Percentiles rank a stretch among this genome's conserved stretches.
Conservation (phyloP, 1,140 invertebrate genomes). For the Heliconius melpomene region DNA sequence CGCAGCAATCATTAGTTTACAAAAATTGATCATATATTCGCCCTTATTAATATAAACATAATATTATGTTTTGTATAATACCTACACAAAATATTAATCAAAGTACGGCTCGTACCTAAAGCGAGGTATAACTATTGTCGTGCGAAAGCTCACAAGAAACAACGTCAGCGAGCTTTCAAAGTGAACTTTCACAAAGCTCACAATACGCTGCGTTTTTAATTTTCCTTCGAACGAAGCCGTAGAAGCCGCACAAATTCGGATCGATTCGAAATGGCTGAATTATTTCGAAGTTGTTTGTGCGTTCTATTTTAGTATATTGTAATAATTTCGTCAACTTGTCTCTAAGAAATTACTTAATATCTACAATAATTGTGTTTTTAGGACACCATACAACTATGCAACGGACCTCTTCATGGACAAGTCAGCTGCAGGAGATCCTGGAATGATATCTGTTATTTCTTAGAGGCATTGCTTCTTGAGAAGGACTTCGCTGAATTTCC, state of each 20-base stretch:
- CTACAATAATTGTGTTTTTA: not conserved
- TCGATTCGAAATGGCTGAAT: slow-evolving; percentile 52
- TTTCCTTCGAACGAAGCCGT: slow-evolving; percentile 63
- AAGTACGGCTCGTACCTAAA: not conserved
- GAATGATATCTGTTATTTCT: no score
- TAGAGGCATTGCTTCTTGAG: no score
- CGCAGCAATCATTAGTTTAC: not conserved
- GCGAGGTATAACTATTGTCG: not conserved
- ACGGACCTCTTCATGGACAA: no score
- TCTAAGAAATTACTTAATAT: not conserved
- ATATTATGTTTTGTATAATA: not conserved
- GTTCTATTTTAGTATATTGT: slow-evolving; percentile 1
- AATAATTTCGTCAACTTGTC: not conserved
- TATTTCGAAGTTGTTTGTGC: slow-evolving; percentile 24
- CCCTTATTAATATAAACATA: not conserved
- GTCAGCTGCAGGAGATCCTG: no score
- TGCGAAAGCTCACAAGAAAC: slow-evolving; percentile 18
- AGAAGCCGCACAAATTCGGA: slow-evolving; percentile 57
- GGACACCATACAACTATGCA: not conserved
- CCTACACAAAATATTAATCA: not conserved
- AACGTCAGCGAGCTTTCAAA: slow-evolving; percentile 40
- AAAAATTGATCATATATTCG: not conserved
- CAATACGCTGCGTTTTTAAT: slow-evolving; percentile 59
- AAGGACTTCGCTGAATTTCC: no score
- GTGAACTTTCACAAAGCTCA: slow-evolving; percentile 43